Evolutionary conservation across 2,113 vertebrate species (phyloP).

Genomic region (Eurypyga helias): DNA sequence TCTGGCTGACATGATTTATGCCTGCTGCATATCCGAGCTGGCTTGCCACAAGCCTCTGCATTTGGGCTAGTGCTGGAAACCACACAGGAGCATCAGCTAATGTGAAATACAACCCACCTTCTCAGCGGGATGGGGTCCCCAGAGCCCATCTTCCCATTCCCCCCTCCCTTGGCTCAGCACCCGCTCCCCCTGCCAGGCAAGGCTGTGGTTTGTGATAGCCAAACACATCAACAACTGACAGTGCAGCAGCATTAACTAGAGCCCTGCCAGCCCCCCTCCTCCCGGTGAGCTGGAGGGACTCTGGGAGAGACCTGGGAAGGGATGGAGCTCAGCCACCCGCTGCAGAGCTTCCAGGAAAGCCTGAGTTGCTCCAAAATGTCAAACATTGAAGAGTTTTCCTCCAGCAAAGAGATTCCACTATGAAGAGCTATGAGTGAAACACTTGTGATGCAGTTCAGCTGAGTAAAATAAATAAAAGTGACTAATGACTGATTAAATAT

Average conservation of each 20-base stretch:
- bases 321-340: background rate
- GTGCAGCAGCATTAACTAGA: background rate
- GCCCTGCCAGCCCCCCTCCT: background rate
- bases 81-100: constrained; percentile 42
- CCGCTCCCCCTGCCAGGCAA: background rate
- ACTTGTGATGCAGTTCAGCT: constrained; percentile 28
- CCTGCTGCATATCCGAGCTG: background rate
- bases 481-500: constrained; percentile 57
- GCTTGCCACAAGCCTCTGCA: constrained; percentile 19
- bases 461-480: constrained; percentile 62
- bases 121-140: background rate
- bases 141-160: constrained; percentile 5
- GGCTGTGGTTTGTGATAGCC: background rate
- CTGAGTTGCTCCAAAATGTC: background rate
- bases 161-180: background rate
- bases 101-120: constrained; percentile 32
- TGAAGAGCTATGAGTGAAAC: background rate
- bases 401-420: background rate
- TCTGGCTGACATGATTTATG: background rate
- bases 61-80: constrained; percentile 32
- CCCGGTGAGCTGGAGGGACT: background rate
- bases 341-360: background rate
- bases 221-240: background rate
- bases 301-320: too few species aligned
- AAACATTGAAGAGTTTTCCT: background rate